Base-by-base conservation (phyloP, 2,888 invertebrate species). In the Thysanoteuthis rhombus region DNA sequence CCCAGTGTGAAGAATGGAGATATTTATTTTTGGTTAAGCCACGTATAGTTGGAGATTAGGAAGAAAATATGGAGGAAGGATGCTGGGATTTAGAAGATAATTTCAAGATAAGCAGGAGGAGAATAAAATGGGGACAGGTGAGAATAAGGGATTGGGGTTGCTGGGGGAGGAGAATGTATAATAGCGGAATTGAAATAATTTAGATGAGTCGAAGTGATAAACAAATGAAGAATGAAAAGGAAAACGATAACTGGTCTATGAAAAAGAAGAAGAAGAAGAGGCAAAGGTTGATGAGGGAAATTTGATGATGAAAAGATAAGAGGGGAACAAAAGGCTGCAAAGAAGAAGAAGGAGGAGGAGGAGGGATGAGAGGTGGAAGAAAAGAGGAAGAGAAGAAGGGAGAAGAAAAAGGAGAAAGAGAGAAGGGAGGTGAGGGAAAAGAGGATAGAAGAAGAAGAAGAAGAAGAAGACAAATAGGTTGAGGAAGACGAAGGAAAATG, bases 41-140 rank as follows among this genome's bases (percentile, higher is more conserved):
- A 58, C 3, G 28, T 28, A 58, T 25, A 25, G 58, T 28, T 22
- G 39, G 36, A 90, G 8, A 36, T 90, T 38, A 12, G 36, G 36
- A 90, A 25, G 39, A 39, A 90, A 25, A 90, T 12, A 90, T 39
- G 25, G 90, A 90, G 36, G 39, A 39, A 39, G 36, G 39, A 39
- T 38, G 90, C 16, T 36, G 39, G 36, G 39, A 25, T 38, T 39
- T 38, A 36, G 36, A 90, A 36, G 1, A 38, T 22, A 22, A 36
- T 36, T 22, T 38, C 47, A 47, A 91, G 52, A 93, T 40, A 93
- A 90, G 92, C 40, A 38, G 47, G 89, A 93, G 90, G 32, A 40
- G 36, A 91, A 93, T 91, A n/a, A 39, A 32, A 52, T n/a, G 92
- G 92, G 58, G 92, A 39, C 40, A 45, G 89, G 92, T 36, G 92